Percentiles rank a stretch among this genome's conserved stretches.
Evolutionary conservation across 2,113 vertebrate genomes (phyloP).

Genomic region (Monopterus albus): DNA sequence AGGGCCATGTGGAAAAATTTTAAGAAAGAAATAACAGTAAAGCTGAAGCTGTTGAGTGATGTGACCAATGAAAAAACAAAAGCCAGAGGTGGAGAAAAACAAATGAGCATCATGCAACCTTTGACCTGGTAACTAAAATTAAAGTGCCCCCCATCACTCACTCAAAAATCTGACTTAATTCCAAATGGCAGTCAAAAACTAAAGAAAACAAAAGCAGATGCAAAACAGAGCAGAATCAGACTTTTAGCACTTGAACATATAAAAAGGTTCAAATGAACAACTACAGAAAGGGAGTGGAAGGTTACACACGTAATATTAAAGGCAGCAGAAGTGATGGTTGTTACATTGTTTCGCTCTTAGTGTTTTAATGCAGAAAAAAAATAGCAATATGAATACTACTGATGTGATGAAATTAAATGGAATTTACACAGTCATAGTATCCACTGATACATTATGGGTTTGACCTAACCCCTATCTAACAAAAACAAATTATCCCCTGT

Average conservation of each 20-base stretch:
- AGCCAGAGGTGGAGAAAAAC: conserved; percentile 14
- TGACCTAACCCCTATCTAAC: too few relatives aligned
- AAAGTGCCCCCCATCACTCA: neutral
- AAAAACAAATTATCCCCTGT: too few relatives aligned
- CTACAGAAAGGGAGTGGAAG: neutral
- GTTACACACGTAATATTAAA: neutral
- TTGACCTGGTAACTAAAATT: neutral
- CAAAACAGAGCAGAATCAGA: neutral
- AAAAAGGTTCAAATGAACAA: neutral
- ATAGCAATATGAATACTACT: too few relatives aligned
- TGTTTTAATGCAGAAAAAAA: neutral
- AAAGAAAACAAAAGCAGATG: conserved; percentile 24
- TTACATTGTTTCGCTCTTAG: neutral
- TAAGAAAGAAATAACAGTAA: neutral
- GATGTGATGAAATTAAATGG: too few relatives aligned
- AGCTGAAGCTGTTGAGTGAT: neutral
- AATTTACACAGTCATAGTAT: too few relatives aligned
- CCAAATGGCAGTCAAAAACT: neutral
- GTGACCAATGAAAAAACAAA: neutral
- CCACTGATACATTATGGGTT: too few relatives aligned
- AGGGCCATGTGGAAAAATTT: neutral
- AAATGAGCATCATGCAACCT: conserved; percentile 38
- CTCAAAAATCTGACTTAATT: neutral
- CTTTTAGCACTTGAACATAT: neutral
- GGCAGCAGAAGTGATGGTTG: neutral